phyloP scores from a whole-genome alignment of 2,888 invertebrate species.

The Rotaria macrura region DNA sequence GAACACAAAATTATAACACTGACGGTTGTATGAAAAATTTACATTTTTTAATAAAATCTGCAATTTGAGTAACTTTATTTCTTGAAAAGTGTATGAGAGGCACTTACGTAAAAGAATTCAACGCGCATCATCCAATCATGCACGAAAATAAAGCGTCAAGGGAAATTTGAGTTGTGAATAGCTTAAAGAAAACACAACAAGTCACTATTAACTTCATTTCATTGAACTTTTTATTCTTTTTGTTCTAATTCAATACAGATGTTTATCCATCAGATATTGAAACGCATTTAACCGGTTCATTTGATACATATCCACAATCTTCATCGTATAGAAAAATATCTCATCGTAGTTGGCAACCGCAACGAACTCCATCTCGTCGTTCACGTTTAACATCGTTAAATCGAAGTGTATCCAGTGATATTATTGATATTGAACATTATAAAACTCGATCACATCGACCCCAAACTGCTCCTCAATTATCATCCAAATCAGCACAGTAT shows the following conservation, averaged over 20 bases:
- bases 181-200: too few relatives aligned
- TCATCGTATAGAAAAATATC: background rate
- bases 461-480: background rate
- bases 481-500: background rate
- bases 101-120: too few relatives aligned
- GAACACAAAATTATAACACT: too few relatives aligned
- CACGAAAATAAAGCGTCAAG: too few relatives aligned
- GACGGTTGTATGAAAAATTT: too few relatives aligned
- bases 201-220: background rate
- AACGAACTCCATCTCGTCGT: too few relatives aligned
- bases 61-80: too few relatives aligned
- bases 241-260: background rate
- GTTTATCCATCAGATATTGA: background rate
- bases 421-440: background rate
- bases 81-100: too few relatives aligned
- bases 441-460: background rate
- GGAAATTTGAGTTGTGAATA: too few relatives aligned
- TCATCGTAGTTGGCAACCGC: background rate
- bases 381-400: background rate
- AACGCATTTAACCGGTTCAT: background rate
- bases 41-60: too few relatives aligned
- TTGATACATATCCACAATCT: background rate
- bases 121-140: too few relatives aligned
- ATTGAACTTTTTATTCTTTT: background rate
- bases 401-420: background rate